A percentile compares a stretch with the other conserved stretches of the same genome.
phyloP scores from a whole-genome alignment of 2,797 vertebrate genomes.

The Catharus ustulatus region DNA sequence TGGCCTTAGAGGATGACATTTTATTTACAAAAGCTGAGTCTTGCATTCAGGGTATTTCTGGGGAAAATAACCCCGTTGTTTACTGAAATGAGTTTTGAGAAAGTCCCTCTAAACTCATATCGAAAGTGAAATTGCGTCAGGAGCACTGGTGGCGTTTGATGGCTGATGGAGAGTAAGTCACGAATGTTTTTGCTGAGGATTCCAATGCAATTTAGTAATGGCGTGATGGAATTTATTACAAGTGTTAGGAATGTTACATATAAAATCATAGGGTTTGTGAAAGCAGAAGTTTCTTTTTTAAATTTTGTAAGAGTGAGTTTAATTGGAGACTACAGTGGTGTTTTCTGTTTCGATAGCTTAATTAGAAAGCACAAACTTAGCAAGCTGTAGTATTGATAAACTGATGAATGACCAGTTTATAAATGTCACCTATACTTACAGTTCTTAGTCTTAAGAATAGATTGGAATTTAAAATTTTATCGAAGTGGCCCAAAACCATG shows the following conservation, averaged over 20 bases:
- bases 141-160: neutral
- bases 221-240: neutral
- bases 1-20: neutral
- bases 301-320: neutral
- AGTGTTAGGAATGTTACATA: neutral
- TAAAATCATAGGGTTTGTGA: neutral
- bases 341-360: neutral
- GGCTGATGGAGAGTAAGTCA: neutral
- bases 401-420: neutral
- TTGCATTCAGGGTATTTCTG: neutral
- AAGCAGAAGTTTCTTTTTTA: neutral
- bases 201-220: neutral
- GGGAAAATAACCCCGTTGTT: neutral
- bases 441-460: neutral
- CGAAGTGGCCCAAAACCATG: neutral
- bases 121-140: neutral
- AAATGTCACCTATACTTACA: neutral
- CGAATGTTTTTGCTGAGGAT: neutral
- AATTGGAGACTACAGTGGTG: neutral
- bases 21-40: neutral
- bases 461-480: neutral
- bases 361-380: neutral
- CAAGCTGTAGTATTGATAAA: neutral
- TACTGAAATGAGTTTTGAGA: neutral
- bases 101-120: neutral